phyloP scores from a whole-genome alignment of 2,797 vertebrate species.

The Microchirus variegatus region DNA sequence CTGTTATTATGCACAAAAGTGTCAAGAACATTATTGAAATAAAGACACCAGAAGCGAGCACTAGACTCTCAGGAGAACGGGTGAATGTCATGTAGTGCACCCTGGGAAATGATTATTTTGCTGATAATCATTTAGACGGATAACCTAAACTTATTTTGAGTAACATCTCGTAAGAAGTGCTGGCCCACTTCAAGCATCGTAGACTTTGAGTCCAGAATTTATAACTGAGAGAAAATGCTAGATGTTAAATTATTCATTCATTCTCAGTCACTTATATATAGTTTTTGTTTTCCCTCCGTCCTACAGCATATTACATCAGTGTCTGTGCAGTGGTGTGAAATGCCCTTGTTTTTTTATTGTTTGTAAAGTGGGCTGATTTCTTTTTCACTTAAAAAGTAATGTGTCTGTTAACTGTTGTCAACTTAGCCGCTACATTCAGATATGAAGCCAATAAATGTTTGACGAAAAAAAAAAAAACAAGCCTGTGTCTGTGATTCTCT shows the following conservation, averaged over 20 bases:
- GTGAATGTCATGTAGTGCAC: too few relatives aligned
- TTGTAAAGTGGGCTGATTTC: conserved; percentile 82
- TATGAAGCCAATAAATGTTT: conserved; percentile 85
- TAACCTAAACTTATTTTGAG: too few relatives aligned
- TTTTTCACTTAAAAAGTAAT: conserved; percentile 76
- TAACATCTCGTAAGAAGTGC: too few relatives aligned
- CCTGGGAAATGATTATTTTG: too few relatives aligned
- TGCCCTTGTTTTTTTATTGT: conserved; percentile 63
- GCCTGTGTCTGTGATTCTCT: conserved; percentile 37
- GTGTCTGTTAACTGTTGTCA: conserved; percentile 85
- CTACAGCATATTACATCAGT: conserved; percentile 15
- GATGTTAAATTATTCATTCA: conserved; percentile 24
- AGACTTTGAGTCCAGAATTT: conserved; percentile 20
- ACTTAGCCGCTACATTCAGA: conserved; percentile 87
- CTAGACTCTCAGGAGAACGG: too few relatives aligned
- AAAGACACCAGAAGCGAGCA: too few relatives aligned
- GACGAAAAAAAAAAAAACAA: conserved; percentile 40
- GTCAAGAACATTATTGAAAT: too few relatives aligned
- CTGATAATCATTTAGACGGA: too few relatives aligned
- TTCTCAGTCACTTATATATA: conserved; percentile 25
- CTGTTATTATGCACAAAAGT: too few relatives aligned
- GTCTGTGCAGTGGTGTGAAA: conserved; percentile 51
- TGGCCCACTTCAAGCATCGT: too few relatives aligned
- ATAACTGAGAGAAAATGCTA: conserved; percentile 21
- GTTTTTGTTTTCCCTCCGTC: conserved; percentile 33